These are phyloP conservation scores for Montipora sp. DNA, from an alignment of 64 coral and sea anemone genomes.

Conservation along the genomic window DNA sequence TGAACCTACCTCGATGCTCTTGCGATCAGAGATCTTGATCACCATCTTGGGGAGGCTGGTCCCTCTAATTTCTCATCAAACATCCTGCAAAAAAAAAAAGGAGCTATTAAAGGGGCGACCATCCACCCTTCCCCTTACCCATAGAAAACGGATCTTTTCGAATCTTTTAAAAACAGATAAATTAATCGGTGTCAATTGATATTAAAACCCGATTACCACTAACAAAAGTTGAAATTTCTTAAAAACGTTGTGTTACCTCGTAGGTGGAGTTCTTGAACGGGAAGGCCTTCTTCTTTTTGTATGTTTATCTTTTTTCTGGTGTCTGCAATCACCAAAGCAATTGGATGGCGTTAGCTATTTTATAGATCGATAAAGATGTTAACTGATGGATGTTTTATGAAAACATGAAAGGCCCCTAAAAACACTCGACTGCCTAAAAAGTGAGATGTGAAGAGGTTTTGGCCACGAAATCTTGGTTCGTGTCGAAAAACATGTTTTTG, in stretches of 20 bases:
- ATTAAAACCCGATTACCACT: constrained; percentile 9
- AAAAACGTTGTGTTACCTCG: not conserved
- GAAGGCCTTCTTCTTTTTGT: not conserved
- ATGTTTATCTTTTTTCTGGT: constrained; percentile 13
- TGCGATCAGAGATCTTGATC: not conserved
- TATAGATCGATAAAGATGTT: constrained; percentile 11
- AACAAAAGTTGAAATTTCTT: constrained; percentile 13
- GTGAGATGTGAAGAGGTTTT: constrained; percentile 18
- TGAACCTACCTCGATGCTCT: not conserved
- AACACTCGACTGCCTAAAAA: constrained; percentile 26
- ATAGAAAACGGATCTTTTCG: constrained; percentile 1
- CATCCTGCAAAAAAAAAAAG: not conserved
- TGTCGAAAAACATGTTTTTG: constrained; percentile 22
- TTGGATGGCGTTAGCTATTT: constrained; percentile 19
- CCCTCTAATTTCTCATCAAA: not conserved
- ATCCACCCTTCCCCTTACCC: constrained; percentile 12
- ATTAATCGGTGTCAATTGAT: not conserved
- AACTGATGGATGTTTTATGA: constrained; percentile 10
- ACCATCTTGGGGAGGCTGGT: not conserved
- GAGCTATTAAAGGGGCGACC: constrained; percentile 4
- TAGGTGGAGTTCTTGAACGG: constrained; percentile 15
- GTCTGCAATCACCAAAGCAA: constrained; percentile 19
- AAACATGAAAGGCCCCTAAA: constrained; percentile 28
- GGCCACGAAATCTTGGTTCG: constrained; percentile 19
- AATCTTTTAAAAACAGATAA: constrained; percentile 22